A percentile compares a stretch with the other conserved stretches of the same genome.
Evolutionary conservation across 2,888 invertebrate species (phyloP).

Genomic region (Conistra vaccinii): DNA sequence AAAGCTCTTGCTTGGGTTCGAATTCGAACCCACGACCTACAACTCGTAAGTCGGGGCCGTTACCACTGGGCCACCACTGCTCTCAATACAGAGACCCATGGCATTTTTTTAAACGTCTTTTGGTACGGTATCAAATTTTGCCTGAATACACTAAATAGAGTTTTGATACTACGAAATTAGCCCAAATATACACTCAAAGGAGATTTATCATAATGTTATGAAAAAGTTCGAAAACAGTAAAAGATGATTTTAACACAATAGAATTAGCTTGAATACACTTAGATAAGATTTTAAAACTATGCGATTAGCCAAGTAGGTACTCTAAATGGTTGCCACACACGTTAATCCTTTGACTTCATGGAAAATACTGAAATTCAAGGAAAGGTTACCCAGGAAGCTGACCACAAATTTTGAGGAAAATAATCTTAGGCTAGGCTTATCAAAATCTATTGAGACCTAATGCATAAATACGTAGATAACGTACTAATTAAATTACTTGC

Average conservation of each 20-base stretch:
- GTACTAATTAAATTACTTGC: background rate
- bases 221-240: background rate
- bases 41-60: no score
- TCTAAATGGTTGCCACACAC: background rate
- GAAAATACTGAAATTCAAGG: constrained; percentile 7
- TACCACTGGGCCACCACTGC: no score
- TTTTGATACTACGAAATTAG: background rate
- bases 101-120: background rate
- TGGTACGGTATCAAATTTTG: background rate
- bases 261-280: background rate
- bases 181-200: background rate
- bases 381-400: background rate
- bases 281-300: background rate
- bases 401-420: background rate
- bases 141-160: background rate
- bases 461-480: no score
- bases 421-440: background rate
- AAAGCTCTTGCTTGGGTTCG: no score
- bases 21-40: no score
- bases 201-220: background rate
- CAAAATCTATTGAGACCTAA: background rate
- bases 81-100: background rate
- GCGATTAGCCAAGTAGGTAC: no score
- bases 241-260: background rate
- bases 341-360: background rate